phyloP scores from a whole-genome alignment of 2,888 invertebrate genomes.

The Parnassius glacialis region DNA sequence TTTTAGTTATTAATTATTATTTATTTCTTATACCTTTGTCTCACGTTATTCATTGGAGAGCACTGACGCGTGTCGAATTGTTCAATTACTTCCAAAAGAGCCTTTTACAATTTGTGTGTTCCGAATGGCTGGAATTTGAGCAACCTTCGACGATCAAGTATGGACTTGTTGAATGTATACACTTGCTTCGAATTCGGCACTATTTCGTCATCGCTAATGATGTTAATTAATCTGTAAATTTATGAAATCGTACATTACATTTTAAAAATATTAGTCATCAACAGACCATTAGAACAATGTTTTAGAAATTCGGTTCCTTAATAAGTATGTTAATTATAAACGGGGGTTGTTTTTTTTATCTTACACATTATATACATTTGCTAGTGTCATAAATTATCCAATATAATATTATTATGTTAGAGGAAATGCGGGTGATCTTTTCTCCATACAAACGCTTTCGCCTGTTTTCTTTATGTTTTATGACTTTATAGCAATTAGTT shows the following conservation, averaged over 20 bases:
- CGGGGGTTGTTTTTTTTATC: too few species aligned
- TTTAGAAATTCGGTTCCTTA: too few species aligned
- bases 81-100: slow-evolving; percentile 16
- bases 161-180: slow-evolving; percentile 33
- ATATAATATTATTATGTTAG: too few species aligned
- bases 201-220: slow-evolving; percentile 8
- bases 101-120: slow-evolving; percentile 12
- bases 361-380: too few species aligned
- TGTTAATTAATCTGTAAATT: slow-evolving; percentile 18
- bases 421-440: too few species aligned
- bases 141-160: slow-evolving; percentile 35
- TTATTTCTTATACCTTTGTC: slow-evolving; percentile 45
- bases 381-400: too few species aligned
- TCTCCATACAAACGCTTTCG: too few species aligned
- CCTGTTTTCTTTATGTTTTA: too few species aligned
- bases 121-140: slow-evolving; percentile 38
- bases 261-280: background rate
- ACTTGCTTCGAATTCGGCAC: slow-evolving; percentile 9
- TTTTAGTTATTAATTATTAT: slow-evolving; percentile 61
- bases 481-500: too few species aligned
- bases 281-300: too few species aligned
- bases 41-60: slow-evolving; percentile 50
- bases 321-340: too few species aligned
- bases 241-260: slow-evolving; percentile 18
- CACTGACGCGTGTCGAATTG: slow-evolving; percentile 20